Percentiles rank a stretch among this genome's conserved stretches.
Evolutionary conservation across 2,113 vertebrate species (phyloP).

Genomic region (Amazona vittata): DNA sequence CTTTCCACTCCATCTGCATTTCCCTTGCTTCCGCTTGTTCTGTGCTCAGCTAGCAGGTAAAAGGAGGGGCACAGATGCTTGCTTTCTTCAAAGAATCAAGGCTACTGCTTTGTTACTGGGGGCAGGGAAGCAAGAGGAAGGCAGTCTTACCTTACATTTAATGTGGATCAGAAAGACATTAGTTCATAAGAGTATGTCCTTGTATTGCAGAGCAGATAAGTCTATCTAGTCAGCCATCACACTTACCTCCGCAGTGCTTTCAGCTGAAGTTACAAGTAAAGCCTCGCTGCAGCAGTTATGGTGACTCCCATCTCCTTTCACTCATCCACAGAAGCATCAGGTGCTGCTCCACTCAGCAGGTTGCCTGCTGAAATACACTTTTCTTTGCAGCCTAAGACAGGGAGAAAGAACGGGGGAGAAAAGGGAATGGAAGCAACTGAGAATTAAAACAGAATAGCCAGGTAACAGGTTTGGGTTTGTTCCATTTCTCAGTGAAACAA

Average conservation of each 20-base stretch:
- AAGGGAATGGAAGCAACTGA: background rate
- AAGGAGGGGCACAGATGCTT: background rate
- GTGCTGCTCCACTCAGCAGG: background rate
- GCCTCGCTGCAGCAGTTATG: background rate
- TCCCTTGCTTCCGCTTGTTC: background rate
- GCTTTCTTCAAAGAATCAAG: background rate
- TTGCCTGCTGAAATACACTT: background rate
- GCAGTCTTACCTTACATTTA: background rate
- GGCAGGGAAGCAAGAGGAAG: background rate
- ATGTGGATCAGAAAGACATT: background rate
- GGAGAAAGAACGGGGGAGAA: background rate
- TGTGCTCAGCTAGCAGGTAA: background rate
- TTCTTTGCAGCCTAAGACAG: background rate
- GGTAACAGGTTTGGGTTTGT: rapidly evolving
- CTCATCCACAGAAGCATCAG: background rate
- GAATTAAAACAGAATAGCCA: background rate
- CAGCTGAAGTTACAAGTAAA: background rate
- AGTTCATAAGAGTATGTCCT: background rate
- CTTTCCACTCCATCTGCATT: background rate
- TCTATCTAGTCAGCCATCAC: background rate
- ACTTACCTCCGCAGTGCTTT: background rate
- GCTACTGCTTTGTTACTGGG: background rate
- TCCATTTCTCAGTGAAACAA: background rate
- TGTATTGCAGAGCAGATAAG: background rate
- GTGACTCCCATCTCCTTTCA: background rate